Evolutionary conservation across 2,113 vertebrate genomes (phyloP).

Genomic region (Gadus macrocephalus): DNA sequence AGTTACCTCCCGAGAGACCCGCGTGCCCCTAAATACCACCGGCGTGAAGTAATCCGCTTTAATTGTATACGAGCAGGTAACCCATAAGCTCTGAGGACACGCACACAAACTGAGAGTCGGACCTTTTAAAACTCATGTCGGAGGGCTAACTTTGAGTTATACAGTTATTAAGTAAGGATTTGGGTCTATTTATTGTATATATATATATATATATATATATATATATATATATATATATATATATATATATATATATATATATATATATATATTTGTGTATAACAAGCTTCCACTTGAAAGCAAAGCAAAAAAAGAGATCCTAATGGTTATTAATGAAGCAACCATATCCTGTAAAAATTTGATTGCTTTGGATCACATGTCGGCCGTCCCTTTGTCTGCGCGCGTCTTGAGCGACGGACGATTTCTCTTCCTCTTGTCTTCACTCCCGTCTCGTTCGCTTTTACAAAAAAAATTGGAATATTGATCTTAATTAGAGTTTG

Average conservation of each 20-base stretch:
- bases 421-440: constrained; percentile 56
- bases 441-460: constrained; percentile 57
- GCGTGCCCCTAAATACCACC: constrained; percentile 46
- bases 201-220: not conserved
- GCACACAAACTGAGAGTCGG: not conserved
- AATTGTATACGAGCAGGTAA: constrained; percentile 37
- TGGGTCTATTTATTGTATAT: no score
- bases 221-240: not conserved
- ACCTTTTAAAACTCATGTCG: constrained; percentile 20
- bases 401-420: constrained; percentile 53
- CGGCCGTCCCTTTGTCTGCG: constrained; percentile 68
- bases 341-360: constrained; percentile 11
- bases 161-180: not conserved
- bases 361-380: constrained; percentile 64
- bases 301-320: not conserved
- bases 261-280: no score
- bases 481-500: constrained; percentile 83
- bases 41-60: constrained; percentile 55
- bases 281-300: no score
- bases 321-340: no score
- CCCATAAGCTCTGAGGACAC: not conserved
- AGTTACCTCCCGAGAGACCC: constrained; percentile 17
- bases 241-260: no score
- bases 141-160: not conserved
- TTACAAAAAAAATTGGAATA: constrained; percentile 80